phyloP scores from a whole-genome alignment of 2,113 vertebrate genomes.

The Hiodon alosoides region DNA sequence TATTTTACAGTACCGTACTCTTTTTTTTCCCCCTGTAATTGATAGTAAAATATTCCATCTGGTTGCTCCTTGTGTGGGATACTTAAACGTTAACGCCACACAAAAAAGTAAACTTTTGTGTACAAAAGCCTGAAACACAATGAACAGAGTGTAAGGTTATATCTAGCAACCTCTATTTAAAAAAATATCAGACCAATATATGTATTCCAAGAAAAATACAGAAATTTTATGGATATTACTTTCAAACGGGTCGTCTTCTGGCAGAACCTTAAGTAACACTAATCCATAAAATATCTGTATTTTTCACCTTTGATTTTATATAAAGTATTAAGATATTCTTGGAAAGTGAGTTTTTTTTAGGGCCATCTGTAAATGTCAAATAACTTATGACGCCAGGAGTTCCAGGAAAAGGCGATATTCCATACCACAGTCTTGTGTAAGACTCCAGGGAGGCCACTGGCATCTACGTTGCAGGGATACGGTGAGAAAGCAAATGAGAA shows the following conservation, averaged over 20 bases:
- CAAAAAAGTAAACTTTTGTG: too few species aligned
- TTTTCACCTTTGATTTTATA: neutral
- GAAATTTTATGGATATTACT: neutral
- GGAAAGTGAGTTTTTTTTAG: too few species aligned
- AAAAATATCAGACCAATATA: neutral
- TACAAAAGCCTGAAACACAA: neutral
- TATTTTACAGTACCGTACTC: too few species aligned
- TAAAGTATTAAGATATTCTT: too few species aligned
- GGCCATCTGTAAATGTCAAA: too few species aligned
- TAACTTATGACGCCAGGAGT: neutral
- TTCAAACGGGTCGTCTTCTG: neutral
- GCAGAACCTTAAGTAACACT: too few species aligned
- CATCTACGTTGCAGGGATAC: neutral
- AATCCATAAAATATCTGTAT: neutral
- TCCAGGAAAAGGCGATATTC: neutral
- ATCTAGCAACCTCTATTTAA: neutral
- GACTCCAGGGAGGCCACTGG: neutral
- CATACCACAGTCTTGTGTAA: constrained; percentile 12
- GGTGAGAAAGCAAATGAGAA: neutral
- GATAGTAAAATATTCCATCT: too few species aligned
- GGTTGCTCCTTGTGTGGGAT: too few species aligned
- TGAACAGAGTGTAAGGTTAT: neutral
- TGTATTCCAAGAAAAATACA: constrained; percentile 2
- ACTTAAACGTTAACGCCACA: too few species aligned
- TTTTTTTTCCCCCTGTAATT: too few species aligned